Base-by-base conservation (phyloP, 2,888 invertebrate species). In the Lissonota sp. region DNA sequence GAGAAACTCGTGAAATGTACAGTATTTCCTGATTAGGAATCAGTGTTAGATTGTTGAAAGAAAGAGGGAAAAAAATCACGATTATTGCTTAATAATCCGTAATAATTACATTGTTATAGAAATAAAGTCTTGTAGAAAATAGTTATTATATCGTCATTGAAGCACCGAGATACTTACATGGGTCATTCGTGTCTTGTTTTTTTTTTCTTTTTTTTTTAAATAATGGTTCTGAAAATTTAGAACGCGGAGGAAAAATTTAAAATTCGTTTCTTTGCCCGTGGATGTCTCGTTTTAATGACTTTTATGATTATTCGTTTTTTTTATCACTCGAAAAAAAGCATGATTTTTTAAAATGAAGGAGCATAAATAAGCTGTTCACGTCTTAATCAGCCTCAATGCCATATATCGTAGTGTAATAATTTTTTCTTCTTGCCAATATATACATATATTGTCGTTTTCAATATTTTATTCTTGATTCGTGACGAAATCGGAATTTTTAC, bases 1-100 rank as follows among this genome's bases (percentile, higher is more conserved):
- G 79, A 72, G 63, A 62, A 79, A 72, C 77, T 86, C 88, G 86
- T 85, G 88, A 88, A 86, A 88, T 90, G 91, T 91, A 92, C 88
- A 88, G 90, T 89, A 88, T 90, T 90, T 87, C 86, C 89, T 90
- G 88, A 90, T 91, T 87, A 83, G 84, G 83, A 90, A 90, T 89
- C 89, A 87, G 88, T 87, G 86, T 88, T 91, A 89, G 87, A 88
- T 91, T 90, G 88, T 89, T 91, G 88, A 87, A 66, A 60, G 55
- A 69, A 57, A 80, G 63, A 76, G 63, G 51, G 40, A 64, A 60
- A 57, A 46, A 86, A 86, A 88, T 87, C 83, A 83, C 85, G 83
- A 83, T 86, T 87, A 87, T 86, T 87, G 82, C 84, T 86, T 86
- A 44, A 88, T 86, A 85, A 84, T 89, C 85, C 86, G 85, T 87